Evolutionary conservation across 2,888 invertebrate genomes (phyloP).

Genomic region (Nudaria mundana): DNA sequence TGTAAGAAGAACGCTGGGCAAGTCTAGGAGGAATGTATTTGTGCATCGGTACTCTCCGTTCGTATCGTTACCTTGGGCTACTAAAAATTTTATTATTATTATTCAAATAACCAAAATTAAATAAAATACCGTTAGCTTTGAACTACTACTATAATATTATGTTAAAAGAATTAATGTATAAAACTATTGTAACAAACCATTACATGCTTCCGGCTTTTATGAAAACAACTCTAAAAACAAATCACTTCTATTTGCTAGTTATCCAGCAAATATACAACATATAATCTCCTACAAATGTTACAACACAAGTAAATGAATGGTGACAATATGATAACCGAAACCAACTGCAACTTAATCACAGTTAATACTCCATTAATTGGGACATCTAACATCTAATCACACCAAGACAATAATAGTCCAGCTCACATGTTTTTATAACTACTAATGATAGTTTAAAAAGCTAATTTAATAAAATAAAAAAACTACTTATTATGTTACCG

Average conservation of each 20-base stretch:
- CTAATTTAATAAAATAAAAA: constrained; percentile 23
- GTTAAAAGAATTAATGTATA: constrained; percentile 66
- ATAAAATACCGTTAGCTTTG: constrained; percentile 46
- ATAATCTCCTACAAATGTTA: constrained; percentile 32
- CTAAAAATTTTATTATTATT: not conserved
- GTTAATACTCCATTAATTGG: constrained; percentile 21
- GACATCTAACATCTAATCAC: constrained; percentile 12
- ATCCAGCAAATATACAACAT: constrained; percentile 37
- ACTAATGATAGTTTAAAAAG: constrained; percentile 12
- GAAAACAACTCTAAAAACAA: constrained; percentile 63
- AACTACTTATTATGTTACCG: constrained; percentile 16
- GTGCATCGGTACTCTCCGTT: too few relatives aligned
- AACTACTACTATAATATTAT: constrained; percentile 67
- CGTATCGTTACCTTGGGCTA: too few relatives aligned
- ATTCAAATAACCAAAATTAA: not conserved
- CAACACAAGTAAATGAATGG: constrained; percentile 25
- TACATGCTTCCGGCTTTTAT: constrained; percentile 46
- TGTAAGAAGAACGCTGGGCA: too few relatives aligned
- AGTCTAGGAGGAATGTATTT: too few relatives aligned
- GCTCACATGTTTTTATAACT: constrained; percentile 31
- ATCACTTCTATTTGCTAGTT: constrained; percentile 43
- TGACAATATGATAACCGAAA: constrained; percentile 21
- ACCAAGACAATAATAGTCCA: constrained; percentile 11
- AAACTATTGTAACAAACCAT: constrained; percentile 63
- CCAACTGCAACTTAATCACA: constrained; percentile 11